Conservation (phyloP, 2,888 invertebrate species). For the Phengaris alcon region DNA sequence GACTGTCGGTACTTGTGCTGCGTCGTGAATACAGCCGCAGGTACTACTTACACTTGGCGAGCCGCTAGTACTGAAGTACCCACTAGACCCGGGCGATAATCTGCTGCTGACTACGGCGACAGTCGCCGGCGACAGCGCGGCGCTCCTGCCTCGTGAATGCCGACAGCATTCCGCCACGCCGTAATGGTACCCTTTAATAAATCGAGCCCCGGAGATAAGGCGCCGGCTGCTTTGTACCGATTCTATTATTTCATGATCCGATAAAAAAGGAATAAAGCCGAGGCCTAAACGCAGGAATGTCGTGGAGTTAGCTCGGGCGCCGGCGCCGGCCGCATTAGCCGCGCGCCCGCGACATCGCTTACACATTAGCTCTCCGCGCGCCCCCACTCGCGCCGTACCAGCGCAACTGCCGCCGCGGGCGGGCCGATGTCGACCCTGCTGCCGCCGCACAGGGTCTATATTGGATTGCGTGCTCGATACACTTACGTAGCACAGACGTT, state of each 20-base stretch:
- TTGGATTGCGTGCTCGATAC: neutral
- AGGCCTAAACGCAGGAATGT: conserved; percentile 72
- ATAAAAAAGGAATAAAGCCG: conserved; percentile 71
- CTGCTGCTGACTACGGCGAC: neutral
- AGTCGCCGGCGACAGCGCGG: neutral
- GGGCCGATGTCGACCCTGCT: neutral
- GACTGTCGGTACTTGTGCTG: too few species aligned
- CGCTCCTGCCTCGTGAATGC: neutral
- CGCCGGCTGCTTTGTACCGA: conserved; percentile 64
- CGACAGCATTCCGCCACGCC: conserved; percentile 17
- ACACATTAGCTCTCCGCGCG: conserved; percentile 65
- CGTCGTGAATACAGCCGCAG: too few species aligned
- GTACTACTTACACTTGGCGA: too few species aligned
- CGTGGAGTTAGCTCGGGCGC: conserved; percentile 70
- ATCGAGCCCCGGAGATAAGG: conserved; percentile 43
- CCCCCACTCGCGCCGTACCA: conserved; percentile 37
- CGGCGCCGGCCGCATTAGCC: conserved; percentile 75
- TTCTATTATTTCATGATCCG: conserved; percentile 71
- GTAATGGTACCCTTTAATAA: conserved; percentile 44
- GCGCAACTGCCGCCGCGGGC: conserved; percentile 40
- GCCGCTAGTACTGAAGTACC: too few species aligned
- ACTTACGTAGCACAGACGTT: neutral
- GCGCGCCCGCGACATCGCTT: conserved; percentile 58
- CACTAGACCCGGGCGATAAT: too few species aligned
- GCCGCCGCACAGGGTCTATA: neutral